Evolutionary conservation across 2,888 invertebrate species (phyloP).

Genomic region (Odontocolon sp.): DNA sequence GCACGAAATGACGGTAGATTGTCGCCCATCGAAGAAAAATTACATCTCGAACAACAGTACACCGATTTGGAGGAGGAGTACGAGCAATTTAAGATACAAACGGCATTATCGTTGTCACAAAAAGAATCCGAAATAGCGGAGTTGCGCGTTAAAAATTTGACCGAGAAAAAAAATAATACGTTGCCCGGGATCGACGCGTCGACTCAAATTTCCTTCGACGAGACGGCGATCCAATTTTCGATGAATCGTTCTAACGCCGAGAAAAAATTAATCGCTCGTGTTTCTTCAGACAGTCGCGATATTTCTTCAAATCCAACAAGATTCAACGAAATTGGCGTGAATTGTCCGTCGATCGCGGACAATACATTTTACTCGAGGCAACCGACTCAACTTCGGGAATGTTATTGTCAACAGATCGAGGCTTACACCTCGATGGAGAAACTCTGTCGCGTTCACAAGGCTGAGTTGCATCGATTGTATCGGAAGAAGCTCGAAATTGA

Average conservation of each 20-base stretch:
- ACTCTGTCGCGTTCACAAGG: constrained; percentile 59
- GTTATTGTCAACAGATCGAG: constrained; percentile 62
- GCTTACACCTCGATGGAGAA: constrained; percentile 61
- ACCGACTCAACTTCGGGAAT: constrained; percentile 46
- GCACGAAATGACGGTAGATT: constrained; percentile 82
- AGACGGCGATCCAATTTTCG: not conserved
- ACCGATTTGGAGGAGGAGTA: constrained; percentile 88
- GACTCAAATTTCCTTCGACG: constrained; percentile 37
- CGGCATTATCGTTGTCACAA: constrained; percentile 82
- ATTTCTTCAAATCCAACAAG: constrained; percentile 53
- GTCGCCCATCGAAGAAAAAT: constrained; percentile 90
- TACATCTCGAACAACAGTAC: constrained; percentile 86
- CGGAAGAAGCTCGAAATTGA: constrained; percentile 68
- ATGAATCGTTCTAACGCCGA: constrained; percentile 34
- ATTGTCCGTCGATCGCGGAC: constrained; percentile 39
- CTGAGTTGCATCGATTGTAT: constrained; percentile 62
- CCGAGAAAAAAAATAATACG: not conserved
- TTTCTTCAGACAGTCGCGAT: too few species aligned
- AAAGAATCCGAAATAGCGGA: constrained; percentile 83
- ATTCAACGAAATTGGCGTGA: constrained; percentile 57
- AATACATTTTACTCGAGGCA: constrained; percentile 40
- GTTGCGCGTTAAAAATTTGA: constrained; percentile 78
- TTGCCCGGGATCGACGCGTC: constrained; percentile 33
- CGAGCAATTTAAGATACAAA: constrained; percentile 83
- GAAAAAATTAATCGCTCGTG: constrained; percentile 44